phyloP scores from a whole-genome alignment of 2,113 vertebrate genomes.

The Vireo altiloquus region DNA sequence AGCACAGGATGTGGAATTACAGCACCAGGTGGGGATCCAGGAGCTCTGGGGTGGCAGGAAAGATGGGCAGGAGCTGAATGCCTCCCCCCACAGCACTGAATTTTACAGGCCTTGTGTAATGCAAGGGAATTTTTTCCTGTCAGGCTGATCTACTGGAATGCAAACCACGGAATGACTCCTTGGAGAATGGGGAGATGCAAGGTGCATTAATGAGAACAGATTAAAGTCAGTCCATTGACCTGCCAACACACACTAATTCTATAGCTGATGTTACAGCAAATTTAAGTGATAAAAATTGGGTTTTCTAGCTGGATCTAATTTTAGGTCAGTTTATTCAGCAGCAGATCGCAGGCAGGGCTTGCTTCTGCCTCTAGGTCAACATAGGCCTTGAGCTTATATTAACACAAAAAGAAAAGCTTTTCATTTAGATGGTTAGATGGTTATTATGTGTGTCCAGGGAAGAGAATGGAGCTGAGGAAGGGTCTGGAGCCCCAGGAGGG shows the following conservation, averaged over 20 bases:
- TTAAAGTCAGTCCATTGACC: neutral
- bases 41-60: neutral
- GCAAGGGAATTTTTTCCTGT: neutral
- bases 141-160: neutral
- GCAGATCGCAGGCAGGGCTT: neutral
- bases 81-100: accelerated
- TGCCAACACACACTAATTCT: neutral
- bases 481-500: neutral
- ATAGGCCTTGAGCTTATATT: neutral
- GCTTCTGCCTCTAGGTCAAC: neutral
- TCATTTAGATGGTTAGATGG: neutral
- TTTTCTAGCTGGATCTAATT: neutral
- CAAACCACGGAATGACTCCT: neutral
- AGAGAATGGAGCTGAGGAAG: neutral
- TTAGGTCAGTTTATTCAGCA: neutral
- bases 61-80: too few species aligned
- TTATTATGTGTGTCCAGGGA: too few species aligned
- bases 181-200: neutral
- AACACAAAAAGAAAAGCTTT: too few species aligned
- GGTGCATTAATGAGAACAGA: neutral
- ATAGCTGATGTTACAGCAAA: neutral
- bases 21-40: neutral
- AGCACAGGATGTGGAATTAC: neutral
- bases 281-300: neutral
- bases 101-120: neutral